Conservation (phyloP, 2,113 vertebrate genomes). For the Corvus moneduloides region DNA sequence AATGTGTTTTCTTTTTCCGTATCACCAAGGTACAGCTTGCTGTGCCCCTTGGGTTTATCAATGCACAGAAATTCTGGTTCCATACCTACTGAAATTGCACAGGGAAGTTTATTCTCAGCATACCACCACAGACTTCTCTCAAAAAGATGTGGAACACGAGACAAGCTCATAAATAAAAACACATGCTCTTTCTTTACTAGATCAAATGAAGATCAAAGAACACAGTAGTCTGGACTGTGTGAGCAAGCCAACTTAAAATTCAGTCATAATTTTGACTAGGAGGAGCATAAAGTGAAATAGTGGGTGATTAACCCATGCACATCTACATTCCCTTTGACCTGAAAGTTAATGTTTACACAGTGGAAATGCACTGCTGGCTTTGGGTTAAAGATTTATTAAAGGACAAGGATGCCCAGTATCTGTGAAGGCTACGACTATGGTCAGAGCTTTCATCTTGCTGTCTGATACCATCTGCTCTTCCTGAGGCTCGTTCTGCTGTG, state of each 20-base stretch:
- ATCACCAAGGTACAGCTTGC: not conserved
- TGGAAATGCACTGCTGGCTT: not conserved
- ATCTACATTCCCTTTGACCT: not conserved
- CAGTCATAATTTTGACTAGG: not conserved
- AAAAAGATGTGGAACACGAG: not conserved
- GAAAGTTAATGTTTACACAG: constrained; percentile 3
- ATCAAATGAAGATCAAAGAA: not conserved
- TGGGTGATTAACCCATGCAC: not conserved
- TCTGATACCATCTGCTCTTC: not conserved
- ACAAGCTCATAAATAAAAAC: not conserved
- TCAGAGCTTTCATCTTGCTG: not conserved
- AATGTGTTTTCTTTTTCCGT: not conserved
- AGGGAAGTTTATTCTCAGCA: not conserved
- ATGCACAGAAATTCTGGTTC: not conserved
- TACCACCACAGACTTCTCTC: fast-evolving
- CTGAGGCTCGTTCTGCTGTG: not conserved
- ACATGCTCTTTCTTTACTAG: not conserved
- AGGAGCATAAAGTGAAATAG: not conserved
- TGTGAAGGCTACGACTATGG: not conserved
- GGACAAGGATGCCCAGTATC: not conserved
- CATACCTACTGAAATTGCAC: not conserved
- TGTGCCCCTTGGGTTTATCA: not conserved
- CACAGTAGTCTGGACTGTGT: not conserved
- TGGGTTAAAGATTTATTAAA: constrained; percentile 47
- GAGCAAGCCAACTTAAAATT: not conserved